A percentile compares a stretch with the other conserved stretches of the same genome.
Evolutionary conservation across 1,140 invertebrate genomes (phyloP).

Genomic region (Dendrolimus kikuchii): DNA sequence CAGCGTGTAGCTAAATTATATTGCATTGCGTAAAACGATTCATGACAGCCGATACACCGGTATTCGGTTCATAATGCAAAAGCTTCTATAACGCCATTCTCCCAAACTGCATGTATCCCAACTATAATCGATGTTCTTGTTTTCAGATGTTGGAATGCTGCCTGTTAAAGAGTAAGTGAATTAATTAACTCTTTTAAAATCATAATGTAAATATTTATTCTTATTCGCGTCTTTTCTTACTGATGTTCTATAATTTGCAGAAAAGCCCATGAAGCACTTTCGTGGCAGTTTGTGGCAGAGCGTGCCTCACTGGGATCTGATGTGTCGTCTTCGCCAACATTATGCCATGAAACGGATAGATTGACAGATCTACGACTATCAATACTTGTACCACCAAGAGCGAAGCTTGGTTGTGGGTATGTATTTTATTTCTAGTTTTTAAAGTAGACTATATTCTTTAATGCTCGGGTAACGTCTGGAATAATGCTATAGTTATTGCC

Average conservation of each 20-base stretch:
- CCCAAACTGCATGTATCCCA: no score
- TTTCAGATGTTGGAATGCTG: slow-evolving; percentile 89
- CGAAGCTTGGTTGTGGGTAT: slow-evolving; percentile 80
- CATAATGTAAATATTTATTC: slow-evolving; percentile 5
- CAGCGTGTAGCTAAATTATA: no score
- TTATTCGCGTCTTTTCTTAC: slow-evolving; percentile 9
- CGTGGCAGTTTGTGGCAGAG: slow-evolving; percentile 83
- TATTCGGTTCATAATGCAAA: no score
- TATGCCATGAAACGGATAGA: slow-evolving; percentile 51
- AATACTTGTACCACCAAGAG: slow-evolving; percentile 77
- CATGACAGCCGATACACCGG: slow-evolving; percentile 15
- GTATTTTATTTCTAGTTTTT: slow-evolving; percentile 1
- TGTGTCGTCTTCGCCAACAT: slow-evolving; percentile 60
- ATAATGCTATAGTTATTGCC: no score
- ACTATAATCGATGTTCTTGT: neutral
- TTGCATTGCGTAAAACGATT: slow-evolving; percentile 21
- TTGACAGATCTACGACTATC: slow-evolving; percentile 74
- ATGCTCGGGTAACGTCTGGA: no score
- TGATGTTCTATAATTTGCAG: slow-evolving; percentile 24
- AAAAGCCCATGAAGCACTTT: slow-evolving; percentile 79
- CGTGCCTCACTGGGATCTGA: slow-evolving; percentile 51
- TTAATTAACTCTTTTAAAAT: slow-evolving; percentile 3
- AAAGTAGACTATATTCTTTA: no score
- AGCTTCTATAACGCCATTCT: no score
- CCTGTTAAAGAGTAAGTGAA: slow-evolving; percentile 90